Evolutionary conservation across 2,113 vertebrate genomes (phyloP).

Genomic region (Chaenogobius annularis): DNA sequence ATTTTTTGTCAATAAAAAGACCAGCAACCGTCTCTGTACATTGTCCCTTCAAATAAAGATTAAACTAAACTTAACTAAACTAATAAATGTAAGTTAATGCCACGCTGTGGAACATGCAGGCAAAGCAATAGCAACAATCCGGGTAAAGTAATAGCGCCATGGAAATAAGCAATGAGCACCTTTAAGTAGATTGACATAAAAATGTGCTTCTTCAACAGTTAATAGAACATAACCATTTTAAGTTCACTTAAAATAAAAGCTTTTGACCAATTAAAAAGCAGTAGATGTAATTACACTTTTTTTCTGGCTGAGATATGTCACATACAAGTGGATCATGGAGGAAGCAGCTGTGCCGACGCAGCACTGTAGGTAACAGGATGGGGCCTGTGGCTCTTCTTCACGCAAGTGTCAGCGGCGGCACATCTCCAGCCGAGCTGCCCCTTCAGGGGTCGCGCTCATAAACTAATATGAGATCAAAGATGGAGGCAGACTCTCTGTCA

Average conservation of each 20-base stretch:
- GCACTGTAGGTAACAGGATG: conserved; percentile 43
- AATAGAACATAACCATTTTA: background rate
- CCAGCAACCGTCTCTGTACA: too few species aligned
- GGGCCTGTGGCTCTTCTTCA: conserved; percentile 65
- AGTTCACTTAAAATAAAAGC: background rate
- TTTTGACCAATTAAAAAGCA: background rate
- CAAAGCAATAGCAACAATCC: too few species aligned
- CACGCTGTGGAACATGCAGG: too few species aligned
- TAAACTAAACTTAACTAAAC: too few species aligned
- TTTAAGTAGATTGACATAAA: background rate
- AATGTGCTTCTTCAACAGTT: too few species aligned
- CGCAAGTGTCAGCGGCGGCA: conserved; percentile 52
- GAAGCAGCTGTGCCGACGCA: conserved; percentile 58
- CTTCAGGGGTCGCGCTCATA: conserved; percentile 25
- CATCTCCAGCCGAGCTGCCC: conserved; percentile 42
- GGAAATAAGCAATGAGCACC: too few species aligned
- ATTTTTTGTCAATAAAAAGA: too few species aligned
- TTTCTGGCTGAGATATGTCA: conserved; percentile 26
- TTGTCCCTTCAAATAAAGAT: too few species aligned
- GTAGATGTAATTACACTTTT: too few species aligned
- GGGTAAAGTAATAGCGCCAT: too few species aligned
- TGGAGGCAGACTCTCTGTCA: conserved; percentile 22
- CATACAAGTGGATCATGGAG: conserved; percentile 29
- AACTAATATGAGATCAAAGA: conserved; percentile 53
- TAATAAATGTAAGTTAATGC: too few species aligned